These are phyloP conservation scores for Ctenopoma kingsleyae DNA, from an alignment of 2,797 vertebrate genomes.

Conservation along the genomic window DNA sequence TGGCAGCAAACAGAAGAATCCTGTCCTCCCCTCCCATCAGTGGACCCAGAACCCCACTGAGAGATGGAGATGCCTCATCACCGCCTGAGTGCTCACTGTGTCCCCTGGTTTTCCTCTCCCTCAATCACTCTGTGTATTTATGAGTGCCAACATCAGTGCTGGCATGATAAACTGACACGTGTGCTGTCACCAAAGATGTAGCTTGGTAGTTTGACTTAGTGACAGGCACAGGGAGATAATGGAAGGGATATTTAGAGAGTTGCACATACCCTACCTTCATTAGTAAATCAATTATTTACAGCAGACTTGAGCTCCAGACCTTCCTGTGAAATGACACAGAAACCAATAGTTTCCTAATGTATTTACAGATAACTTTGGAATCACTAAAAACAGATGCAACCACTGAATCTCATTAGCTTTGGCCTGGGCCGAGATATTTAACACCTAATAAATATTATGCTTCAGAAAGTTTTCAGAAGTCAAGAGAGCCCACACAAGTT, in stretches of 20 bases:
- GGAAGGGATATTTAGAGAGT: conserved; percentile 17
- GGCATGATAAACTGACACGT: conserved; percentile 38
- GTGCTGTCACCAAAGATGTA: conserved; percentile 28
- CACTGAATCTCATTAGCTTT: not conserved
- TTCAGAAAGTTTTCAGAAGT: conserved; percentile 6
- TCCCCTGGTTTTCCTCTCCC: conserved; percentile 17
- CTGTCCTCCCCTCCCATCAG: conserved; percentile 57
- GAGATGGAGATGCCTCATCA: conserved; percentile 51
- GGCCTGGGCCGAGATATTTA: conserved; percentile 1
- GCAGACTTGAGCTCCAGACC: conserved; percentile 9
- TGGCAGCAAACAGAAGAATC: conserved; percentile 52
- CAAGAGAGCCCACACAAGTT: conserved; percentile 16
- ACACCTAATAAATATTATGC: conserved; percentile 9
- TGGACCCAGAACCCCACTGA: conserved; percentile 44
- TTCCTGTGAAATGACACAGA: conserved; percentile 26
- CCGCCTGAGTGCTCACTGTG: conserved; percentile 46
- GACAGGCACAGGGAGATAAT: conserved; percentile 20
- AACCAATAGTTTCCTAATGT: conserved; percentile 1
- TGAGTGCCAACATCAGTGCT: conserved; percentile 41
- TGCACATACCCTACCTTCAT: conserved; percentile 21
- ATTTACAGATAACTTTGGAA: conserved; percentile 20
- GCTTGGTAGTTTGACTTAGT: conserved; percentile 27
- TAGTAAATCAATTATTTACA: conserved; percentile 45
- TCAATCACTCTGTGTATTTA: conserved; percentile 47
- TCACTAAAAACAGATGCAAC: not conserved